Evolutionary conservation across 2,888 invertebrate genomes (phyloP).

Genomic region (Pheosia tremula): DNA sequence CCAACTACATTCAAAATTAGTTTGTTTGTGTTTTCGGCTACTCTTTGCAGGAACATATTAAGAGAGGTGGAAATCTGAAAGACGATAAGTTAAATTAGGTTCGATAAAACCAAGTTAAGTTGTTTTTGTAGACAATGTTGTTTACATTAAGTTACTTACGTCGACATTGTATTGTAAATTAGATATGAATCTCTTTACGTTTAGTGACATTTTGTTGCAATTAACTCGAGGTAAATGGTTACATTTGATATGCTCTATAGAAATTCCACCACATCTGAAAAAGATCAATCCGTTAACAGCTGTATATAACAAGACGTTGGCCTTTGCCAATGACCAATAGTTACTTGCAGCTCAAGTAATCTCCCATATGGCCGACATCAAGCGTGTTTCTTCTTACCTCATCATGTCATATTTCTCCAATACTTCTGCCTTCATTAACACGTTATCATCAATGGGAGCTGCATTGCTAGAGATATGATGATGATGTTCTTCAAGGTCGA

Average conservation of each 20-base stretch:
- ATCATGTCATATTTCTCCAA: slow-evolving; percentile 34
- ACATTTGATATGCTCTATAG: slow-evolving; percentile 47
- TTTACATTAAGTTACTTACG: slow-evolving; percentile 36
- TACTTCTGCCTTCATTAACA: slow-evolving; percentile 35
- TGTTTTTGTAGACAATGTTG: background rate
- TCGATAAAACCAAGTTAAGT: background rate
- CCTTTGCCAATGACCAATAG: background rate
- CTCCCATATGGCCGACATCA: background rate
- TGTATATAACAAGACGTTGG: background rate
- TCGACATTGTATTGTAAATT: slow-evolving; percentile 33
- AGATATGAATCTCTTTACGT: slow-evolving; percentile 45
- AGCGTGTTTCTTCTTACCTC: slow-evolving; percentile 35
- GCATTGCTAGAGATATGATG: slow-evolving; percentile 1
- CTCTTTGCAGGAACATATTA: slow-evolving; percentile 41
- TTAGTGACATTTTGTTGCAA: slow-evolving; percentile 29
- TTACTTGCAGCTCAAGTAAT: background rate
- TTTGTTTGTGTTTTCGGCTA: slow-evolving; percentile 43
- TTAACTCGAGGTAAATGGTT: slow-evolving; percentile 31
- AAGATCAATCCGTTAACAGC: slow-evolving; percentile 5
- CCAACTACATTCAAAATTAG: slow-evolving; percentile 31
- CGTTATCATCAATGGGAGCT: slow-evolving; percentile 15
- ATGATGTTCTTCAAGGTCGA: slow-evolving; percentile 31
- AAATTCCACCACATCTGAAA: slow-evolving; percentile 60
- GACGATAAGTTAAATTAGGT: background rate
- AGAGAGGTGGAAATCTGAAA: slow-evolving; percentile 33